Evolutionary conservation across 2,797 vertebrate species (phyloP).

Genomic region (Lindbergichthys nudifrons): DNA sequence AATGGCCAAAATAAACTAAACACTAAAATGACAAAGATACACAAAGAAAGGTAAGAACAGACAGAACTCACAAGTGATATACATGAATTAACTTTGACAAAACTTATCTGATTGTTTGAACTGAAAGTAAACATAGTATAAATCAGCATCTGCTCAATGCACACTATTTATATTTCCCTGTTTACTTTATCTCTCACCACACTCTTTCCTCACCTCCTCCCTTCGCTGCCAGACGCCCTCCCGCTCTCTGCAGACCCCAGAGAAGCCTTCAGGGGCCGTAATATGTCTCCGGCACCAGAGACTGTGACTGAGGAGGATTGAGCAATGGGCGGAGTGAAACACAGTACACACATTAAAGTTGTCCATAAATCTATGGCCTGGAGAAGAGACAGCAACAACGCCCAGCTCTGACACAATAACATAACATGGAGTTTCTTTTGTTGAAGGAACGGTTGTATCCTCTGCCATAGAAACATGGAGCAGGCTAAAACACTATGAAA

Average conservation of each 20-base stretch:
- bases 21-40: no score
- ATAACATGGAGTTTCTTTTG: slow-evolving; percentile 55
- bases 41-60: no score
- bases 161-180: slow-evolving; percentile 39
- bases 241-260: slow-evolving; percentile 9
- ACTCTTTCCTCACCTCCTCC: slow-evolving; percentile 8
- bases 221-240: slow-evolving; percentile 26
- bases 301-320: slow-evolving; percentile 6
- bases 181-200: slow-evolving; percentile 38
- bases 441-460: slow-evolving; percentile 31
- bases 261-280: not conserved
- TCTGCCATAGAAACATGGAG: slow-evolving; percentile 34
- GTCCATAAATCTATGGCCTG: slow-evolving; percentile 44
- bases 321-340: slow-evolving; percentile 38
- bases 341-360: slow-evolving; percentile 43
- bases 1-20: no score
- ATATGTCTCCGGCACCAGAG: slow-evolving; percentile 3
- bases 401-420: slow-evolving; percentile 61
- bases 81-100: not conserved
- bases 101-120: slow-evolving; percentile 14
- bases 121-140: slow-evolving; percentile 24
- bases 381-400: slow-evolving; percentile 46
- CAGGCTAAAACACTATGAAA: slow-evolving; percentile 4
- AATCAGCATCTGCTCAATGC: slow-evolving; percentile 14
- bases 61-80: no score